Evolutionary conservation across 2,888 invertebrate genomes (phyloP), one percentile per base, ranked within the genome.

Genomic region (Byasa hedistus): DNA sequence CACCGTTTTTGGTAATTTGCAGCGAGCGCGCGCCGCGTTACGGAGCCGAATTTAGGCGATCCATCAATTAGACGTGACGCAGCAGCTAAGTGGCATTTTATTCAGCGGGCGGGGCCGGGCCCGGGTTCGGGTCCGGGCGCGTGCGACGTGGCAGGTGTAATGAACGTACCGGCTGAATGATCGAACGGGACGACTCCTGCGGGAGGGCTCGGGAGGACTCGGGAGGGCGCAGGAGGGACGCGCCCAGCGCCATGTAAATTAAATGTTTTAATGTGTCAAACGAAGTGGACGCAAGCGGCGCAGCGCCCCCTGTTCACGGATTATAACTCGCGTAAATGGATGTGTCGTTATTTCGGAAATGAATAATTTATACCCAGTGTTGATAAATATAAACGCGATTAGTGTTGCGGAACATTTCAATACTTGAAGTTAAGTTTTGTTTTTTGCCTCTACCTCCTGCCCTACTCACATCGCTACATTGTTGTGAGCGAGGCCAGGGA

Each of bases 61-160:
- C 66, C 63, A 66, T 66, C 66, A 70, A 70, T 70, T 70, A 70
- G 61, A 63, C 67, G 68, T 70, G 70, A 68, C 64, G 66, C 64
- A n/a, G 60, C 64, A 65, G 68, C 64, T 70, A 68, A 70, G 66
- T 66, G 68, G 64, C 65, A 68, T 64, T 67, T 68, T 66, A 62
- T 68, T 68, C 68, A 68, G 39, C 60, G 69, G 51, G 51, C 62
- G 63, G 64, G 32, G 54, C 57, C 24, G 64, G 63, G 57, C 56
- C 57, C 54, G 62, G 63, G 32, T 32, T 32, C 32, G 32, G 32
- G 32, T 32, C 32, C 32, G 32, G 48, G 23, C 55, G 63, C 51
- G 39, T 61, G 51, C 54, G 55, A 63, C 55, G 66, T 55, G 66
- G 48, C 66, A 66, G 66, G 66, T 66, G 66, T 59, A 59, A 63